Base-by-base conservation (phyloP, 64 coral and sea anemone species). In the Platygyra sinensis region DNA sequence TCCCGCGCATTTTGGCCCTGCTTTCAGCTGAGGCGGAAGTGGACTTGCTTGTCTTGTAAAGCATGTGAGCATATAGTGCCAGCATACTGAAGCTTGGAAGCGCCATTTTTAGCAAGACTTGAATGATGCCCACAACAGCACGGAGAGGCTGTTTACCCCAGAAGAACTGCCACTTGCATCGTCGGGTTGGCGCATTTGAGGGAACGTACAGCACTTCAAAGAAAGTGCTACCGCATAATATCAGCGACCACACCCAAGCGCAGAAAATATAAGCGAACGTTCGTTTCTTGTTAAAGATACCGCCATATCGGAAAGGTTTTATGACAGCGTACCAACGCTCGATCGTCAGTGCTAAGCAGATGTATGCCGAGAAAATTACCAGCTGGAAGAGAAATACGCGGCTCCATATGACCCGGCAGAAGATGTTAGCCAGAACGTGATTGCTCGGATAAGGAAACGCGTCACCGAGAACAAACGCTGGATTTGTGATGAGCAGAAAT, bases 271-370 rank as follows among this genome's bases (percentile, higher is more conserved):
- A 85, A 69, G 46, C 0, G 11, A 50, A 24, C 0, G 63, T 71
- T 39, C 11, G 19, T 42, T 27, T 85, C 2, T 20, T 85, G 81
- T 27, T 85, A 6, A 85, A 51, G 14, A 60, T 63, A 8, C 12
- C 24, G 20, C 62, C 13, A 32, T 85, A 85, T 22, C 46, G 65
- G 20, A 85, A 24, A 51, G 81, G 81, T 6, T 50, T 46, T 24
- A 85, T 24, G 0, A 85, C 81, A 4, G 81, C 81, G 49, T 71
- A 85, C 81, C 81, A 85, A 16, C 81, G 81, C 62, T 85, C 81
- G 10, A 24, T 69, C 14, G 62, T 22, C 38, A 85, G 38, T 3
- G 62, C 81, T 11, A 85, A 52, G 63, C 62, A 85, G 7, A 85
- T 85, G 63, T 85, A 85, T n/a, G 63, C 63, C 36, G 81, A 85